Conservation (phyloP, 2,113 vertebrate genomes). For the Probosciger aterrimus region DNA sequence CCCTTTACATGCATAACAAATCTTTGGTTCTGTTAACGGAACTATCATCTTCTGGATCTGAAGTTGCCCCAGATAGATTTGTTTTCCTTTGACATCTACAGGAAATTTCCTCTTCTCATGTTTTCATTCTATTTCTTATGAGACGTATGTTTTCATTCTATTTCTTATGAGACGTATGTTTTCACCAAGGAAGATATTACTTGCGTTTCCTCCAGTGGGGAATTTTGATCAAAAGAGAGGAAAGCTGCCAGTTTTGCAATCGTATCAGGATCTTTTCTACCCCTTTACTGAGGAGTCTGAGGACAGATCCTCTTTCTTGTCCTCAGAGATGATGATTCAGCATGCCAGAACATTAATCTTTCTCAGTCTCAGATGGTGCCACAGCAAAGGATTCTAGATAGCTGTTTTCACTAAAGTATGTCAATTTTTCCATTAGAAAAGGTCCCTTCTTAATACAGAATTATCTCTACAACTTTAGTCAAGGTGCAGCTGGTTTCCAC, state of each 20-base stretch:
- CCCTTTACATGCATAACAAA: neutral
- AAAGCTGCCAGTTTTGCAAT: neutral
- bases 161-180: neutral
- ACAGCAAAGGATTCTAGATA: neutral
- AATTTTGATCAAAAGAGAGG: neutral
- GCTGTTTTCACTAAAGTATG: neutral
- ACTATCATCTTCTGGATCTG: neutral
- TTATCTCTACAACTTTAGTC: neutral
- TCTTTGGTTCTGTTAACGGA: neutral
- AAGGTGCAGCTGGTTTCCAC: neutral
- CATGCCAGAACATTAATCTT: neutral
- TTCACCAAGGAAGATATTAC: neutral
- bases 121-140: neutral
- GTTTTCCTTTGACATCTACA: neutral
- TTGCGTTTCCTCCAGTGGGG: neutral
- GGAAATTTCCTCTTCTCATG: neutral
- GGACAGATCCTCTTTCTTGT: neutral
- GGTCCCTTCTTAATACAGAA: neutral
- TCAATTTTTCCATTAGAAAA: neutral
- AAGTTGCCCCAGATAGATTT: neutral
- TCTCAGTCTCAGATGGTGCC: neutral
- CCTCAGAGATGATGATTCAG: neutral
- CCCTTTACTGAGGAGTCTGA: neutral
- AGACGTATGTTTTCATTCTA: neutral
- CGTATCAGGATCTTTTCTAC: neutral